phyloP scores from a whole-genome alignment of 2,888 invertebrate genomes.

The Perizoma flavofasciatum region DNA sequence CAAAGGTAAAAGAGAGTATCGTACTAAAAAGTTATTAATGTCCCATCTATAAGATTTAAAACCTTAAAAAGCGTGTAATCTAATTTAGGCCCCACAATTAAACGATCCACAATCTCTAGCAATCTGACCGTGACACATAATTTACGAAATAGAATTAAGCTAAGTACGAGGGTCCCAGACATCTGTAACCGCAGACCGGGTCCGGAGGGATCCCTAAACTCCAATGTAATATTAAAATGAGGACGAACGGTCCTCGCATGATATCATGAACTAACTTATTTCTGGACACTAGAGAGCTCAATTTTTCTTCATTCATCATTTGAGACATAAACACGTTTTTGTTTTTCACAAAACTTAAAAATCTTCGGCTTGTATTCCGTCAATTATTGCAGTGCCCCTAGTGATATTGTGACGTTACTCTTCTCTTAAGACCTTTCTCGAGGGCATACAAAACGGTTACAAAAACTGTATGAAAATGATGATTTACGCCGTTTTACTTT shows the following conservation, averaged over 20 bases:
- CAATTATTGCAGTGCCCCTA: too few species aligned
- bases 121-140: conserved; percentile 33
- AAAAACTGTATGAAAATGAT: too few species aligned
- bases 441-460: too few species aligned
- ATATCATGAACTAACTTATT: neutral
- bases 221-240: conserved; percentile 38
- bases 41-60: neutral
- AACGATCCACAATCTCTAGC: conserved; percentile 27
- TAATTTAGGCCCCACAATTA: conserved; percentile 20
- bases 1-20: too few species aligned
- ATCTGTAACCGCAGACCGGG: conserved; percentile 33
- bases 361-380: too few species aligned
- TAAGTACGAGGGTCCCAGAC: conserved; percentile 32
- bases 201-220: conserved; percentile 23
- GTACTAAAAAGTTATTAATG: neutral
- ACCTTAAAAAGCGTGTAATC: conserved; percentile 13
- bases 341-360: too few species aligned
- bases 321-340: too few species aligned
- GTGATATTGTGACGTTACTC: too few species aligned
- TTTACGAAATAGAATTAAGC: conserved; percentile 35
- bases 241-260: conserved; percentile 17
- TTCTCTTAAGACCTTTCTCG: too few species aligned
- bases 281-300: conserved; percentile 2
- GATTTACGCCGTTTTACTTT: too few species aligned
- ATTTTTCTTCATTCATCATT: too few species aligned